phyloP scores from a whole-genome alignment of 2,113 vertebrate genomes.

The Noctilio leporinus region DNA sequence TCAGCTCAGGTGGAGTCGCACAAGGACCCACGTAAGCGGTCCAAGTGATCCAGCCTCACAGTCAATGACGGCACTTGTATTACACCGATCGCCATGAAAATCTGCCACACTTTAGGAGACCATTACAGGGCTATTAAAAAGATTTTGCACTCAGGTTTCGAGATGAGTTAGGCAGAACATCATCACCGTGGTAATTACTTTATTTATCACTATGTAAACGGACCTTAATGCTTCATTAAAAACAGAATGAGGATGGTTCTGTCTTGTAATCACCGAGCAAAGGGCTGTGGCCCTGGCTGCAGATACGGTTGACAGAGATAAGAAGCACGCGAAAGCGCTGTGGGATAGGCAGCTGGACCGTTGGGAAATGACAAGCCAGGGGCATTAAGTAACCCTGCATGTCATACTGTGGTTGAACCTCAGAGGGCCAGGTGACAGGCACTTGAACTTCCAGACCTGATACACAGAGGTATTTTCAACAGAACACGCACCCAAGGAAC shows the following conservation, averaged over 20 bases:
- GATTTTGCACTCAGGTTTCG: conserved; percentile 70
- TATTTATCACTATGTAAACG: conserved; percentile 80
- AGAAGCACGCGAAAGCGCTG: neutral
- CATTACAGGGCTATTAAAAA: conserved; percentile 76
- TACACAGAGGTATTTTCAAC: neutral
- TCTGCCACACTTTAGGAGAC: conserved; percentile 74
- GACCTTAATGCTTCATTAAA: conserved; percentile 80
- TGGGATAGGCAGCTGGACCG: neutral
- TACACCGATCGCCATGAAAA: conserved; percentile 65
- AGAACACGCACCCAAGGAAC: neutral
- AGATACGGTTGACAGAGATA: neutral
- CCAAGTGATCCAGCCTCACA: conserved; percentile 21
- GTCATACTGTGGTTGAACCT: neutral
- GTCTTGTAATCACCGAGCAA: conserved; percentile 40
- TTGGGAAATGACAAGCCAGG: neutral
- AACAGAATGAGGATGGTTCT: conserved; percentile 64
- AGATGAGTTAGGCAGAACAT: conserved; percentile 76
- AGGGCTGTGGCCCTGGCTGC: neutral
- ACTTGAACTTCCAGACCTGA: neutral
- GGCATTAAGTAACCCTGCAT: neutral
- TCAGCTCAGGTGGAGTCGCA: neutral
- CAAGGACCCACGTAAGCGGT: neutral
- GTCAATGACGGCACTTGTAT: conserved; percentile 75
- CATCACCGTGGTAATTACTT: conserved; percentile 73
- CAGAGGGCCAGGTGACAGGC: neutral